A percentile compares a stretch with the other conserved stretches of the same genome.
Evolutionary conservation across 2,113 vertebrate species (phyloP).

Genomic region (Polypterus senegalus): DNA sequence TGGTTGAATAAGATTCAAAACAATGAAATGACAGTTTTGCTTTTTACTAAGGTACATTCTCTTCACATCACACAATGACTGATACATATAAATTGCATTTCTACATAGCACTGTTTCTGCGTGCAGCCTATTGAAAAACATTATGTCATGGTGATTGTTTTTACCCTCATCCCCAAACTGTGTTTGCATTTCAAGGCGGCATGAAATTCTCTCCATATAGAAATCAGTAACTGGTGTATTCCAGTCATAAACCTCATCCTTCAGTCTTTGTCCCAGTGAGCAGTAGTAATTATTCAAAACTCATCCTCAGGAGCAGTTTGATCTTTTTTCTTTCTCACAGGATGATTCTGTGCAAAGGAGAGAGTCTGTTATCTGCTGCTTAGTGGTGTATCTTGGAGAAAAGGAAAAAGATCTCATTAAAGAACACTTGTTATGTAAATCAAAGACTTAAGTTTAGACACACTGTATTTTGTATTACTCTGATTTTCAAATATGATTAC

Average conservation of each 20-base stretch:
- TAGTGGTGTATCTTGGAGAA: conserved; percentile 17
- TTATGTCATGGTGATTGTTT: no score
- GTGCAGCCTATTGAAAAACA: no score
- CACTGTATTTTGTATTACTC: conserved; percentile 12
- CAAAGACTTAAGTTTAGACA: conserved; percentile 2
- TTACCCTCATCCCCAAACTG: no score
- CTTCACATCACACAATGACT: no score
- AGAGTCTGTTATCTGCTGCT: conserved; percentile 11
- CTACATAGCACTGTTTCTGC: no score
- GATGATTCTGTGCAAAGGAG: conserved; percentile 10
- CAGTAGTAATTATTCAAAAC: background rate
- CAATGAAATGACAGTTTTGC: no score
- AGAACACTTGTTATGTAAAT: conserved; percentile 5
- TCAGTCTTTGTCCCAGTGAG: conserved; percentile 2
- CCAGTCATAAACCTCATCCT: conserved; percentile 1
- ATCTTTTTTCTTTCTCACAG: conserved; percentile 4
- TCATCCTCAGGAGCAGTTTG: conserved; percentile 7
- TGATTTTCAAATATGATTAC: conserved; percentile 5
- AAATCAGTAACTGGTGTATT: background rate
- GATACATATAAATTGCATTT: no score
- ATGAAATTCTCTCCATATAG: background rate
- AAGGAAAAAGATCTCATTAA: conserved; percentile 17
- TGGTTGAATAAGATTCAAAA: no score
- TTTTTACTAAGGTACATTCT: no score
- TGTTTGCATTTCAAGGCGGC: no score